Evolutionary conservation across 2,113 vertebrate genomes (phyloP), one percentile per base, ranked within the genome.

Genomic region (Entelurus aequoreus): DNA sequence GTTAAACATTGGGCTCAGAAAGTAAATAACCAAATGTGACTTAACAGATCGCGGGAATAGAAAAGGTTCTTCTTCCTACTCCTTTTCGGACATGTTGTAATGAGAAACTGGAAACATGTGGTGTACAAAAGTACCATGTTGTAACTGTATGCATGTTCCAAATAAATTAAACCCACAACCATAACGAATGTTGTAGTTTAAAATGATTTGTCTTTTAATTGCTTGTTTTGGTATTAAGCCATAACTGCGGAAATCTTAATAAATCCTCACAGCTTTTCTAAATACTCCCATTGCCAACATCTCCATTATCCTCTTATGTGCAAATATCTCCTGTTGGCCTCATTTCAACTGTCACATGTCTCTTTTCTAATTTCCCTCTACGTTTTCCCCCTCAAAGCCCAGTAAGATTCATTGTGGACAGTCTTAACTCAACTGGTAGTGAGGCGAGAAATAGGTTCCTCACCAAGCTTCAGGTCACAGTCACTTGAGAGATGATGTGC

Each of bases 381-480:
- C 14, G 37, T 69, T 51, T 55, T 69, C 54, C 13, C 38, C 15
- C 35, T 67, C 36, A 15, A 49, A 48, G 54, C 53, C 69, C 65
- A 48, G 56, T 59, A 49, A 72, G 51, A 79, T 79, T 81, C 71
- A 79, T 21, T 63, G 54, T 14, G 37, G 15, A 53, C 2, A 1
- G 28, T 71, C 44, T 75, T 77, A 77, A 85, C 81, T 73, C 4
- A 28, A 50, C 42, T 53, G 19, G 60, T 4, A 64, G 56, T 51
- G 64, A 75, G 60, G 62, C 67, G 65, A 72, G 64, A 78, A 80
- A 65, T 62, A 71, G 65, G 62, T 73, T 54, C 75, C 19, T 8
- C 37, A 49, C 64, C 66, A 68, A 68, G 70, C 60, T 74, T 70
- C 54, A 54, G 79, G 73, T 66, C 77, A 72, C 40, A 68, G 51